These are phyloP conservation scores for Dolichallabes microphthalmus DNA, from an alignment of 2,113 vertebrate species.

Conservation along the genomic window DNA sequence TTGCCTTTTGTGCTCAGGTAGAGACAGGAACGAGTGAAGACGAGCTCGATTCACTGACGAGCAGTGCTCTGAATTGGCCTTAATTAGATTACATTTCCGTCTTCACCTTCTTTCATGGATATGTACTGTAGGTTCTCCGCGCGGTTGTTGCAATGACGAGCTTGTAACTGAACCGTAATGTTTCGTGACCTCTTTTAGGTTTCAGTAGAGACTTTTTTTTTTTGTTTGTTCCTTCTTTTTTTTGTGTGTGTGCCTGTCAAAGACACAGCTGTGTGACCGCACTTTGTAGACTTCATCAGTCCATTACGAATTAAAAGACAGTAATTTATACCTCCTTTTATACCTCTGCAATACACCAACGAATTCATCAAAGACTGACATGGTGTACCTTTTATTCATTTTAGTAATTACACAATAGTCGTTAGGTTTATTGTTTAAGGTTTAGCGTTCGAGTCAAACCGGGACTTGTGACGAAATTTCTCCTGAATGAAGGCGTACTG, in stretches of 20 bases:
- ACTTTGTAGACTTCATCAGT: not conserved
- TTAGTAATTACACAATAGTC: not conserved
- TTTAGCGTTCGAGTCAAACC: too few relatives aligned
- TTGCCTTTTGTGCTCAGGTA: constrained; percentile 7
- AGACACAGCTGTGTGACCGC: not conserved
- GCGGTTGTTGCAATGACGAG: not conserved
- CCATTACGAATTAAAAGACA: not conserved
- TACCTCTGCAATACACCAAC: not conserved
- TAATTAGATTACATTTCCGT: not conserved
- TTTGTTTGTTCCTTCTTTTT: too few relatives aligned
- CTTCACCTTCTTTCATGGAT: not conserved
- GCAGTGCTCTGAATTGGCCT: not conserved
- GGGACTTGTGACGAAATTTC: too few relatives aligned
- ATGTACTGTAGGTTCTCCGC: not conserved
- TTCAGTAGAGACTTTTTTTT: not conserved
- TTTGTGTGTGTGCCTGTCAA: not conserved
- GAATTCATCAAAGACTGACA: not conserved
- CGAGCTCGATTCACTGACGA: not conserved
- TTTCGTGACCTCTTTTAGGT: not conserved
- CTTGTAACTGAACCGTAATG: not conserved
- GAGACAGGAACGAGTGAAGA: constrained; percentile 1
- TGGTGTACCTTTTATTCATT: not conserved
- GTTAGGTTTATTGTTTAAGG: not conserved
- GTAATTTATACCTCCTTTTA: not conserved
- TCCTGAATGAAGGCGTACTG: too few relatives aligned